Evolutionary conservation across 2,113 vertebrate genomes (phyloP), one percentile per base, ranked within the genome.

Genomic region (Odocoileus hemionus): DNA sequence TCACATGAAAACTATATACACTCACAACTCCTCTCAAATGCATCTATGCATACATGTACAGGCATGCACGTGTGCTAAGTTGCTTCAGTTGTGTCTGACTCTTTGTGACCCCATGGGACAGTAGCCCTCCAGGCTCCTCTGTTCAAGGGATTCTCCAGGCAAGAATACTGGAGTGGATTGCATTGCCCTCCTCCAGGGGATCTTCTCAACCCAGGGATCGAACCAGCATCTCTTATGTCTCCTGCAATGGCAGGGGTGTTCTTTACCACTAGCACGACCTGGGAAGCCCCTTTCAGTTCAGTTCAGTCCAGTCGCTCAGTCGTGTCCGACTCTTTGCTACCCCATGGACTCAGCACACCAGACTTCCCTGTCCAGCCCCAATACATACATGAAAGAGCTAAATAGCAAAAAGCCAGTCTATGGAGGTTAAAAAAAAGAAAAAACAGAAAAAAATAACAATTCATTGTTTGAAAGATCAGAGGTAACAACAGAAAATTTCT

Each of bases 81-180:
- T 0, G 4, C n/a, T 36, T 21, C 4, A 70, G n/a, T 6, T 70
- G 64, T 36, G 17, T 36, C n/a, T 0, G 1, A 21, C 17, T 36
- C 33, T 67, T 36, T 67, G 64, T 19, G 64, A 21, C 17, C n/a
- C 17, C n/a, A 36, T 70, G 64, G 17, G 64, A 36, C 9, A 33
- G 64, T 36, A 67, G n/a, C n/a, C 64, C 0, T 0, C n/a, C 4
- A 21, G 17, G 17, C 3, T 21, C 64, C 33, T 67, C n/a, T 67
- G 64, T 67, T 67, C 17, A 36, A 67, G n/a, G 64, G 33, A 36
- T 36, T 67, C 33, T n/a, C 16, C 33, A 67, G 17, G 17, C 33
- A 67, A 67, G 64, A 10, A n/a, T 19, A 67, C 33, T 67, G 33
- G 17, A 67, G 33, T 21, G 33, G 16, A 4, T 36, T 36, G 64